These are phyloP conservation scores for Galeruca laticollis DNA, from an alignment of 2,888 invertebrate species.

Conservation along the genomic window DNA sequence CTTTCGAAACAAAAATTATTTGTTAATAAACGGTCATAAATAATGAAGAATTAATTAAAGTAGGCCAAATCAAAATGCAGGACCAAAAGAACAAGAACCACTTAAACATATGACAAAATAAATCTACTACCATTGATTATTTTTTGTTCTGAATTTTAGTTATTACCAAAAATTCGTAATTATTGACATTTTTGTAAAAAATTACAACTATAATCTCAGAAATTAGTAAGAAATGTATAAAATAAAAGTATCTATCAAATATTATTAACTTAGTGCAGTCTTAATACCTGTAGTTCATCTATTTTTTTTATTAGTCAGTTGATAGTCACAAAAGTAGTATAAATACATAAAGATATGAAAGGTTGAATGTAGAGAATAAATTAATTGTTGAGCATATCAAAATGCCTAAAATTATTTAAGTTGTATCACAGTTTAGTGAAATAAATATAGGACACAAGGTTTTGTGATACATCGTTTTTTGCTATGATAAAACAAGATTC, in stretches of 20 bases:
- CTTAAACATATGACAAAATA: too few species aligned
- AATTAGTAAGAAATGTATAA: background rate
- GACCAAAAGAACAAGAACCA: too few species aligned
- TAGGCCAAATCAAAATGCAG: too few species aligned
- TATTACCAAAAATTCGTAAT: background rate
- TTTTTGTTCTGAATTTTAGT: background rate
- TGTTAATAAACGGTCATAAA: too few species aligned
- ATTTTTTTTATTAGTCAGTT: background rate
- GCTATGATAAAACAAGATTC: constrained; percentile 1
- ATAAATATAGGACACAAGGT: constrained; percentile 52
- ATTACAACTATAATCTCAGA: background rate
- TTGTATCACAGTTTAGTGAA: constrained; percentile 68
- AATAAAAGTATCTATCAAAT: background rate
- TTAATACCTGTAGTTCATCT: background rate
- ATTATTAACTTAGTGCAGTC: background rate
- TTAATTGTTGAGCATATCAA: constrained; percentile 60
- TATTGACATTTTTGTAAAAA: background rate
- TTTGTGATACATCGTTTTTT: constrained; percentile 42
- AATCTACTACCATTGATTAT: too few species aligned
- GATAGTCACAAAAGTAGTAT: constrained; percentile 38
- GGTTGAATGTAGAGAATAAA: constrained; percentile 28
- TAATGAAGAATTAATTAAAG: too few species aligned
- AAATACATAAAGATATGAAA: constrained; percentile 18
- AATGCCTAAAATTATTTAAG: constrained; percentile 62
- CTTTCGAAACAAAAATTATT: too few species aligned